Conservation (phyloP, 1,140 invertebrate species). For the Maconellicoccus hirsutus region DNA sequence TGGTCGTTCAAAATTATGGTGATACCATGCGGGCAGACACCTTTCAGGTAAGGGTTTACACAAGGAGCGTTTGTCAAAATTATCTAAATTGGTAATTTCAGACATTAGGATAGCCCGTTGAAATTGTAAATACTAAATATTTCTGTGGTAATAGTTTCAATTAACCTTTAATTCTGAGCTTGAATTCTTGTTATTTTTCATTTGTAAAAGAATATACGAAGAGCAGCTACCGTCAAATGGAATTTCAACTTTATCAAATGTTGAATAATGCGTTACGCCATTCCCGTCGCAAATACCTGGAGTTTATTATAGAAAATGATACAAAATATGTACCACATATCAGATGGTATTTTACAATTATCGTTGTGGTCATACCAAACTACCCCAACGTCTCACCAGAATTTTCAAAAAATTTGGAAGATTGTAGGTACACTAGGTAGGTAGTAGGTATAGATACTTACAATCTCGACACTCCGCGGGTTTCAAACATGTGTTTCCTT, state of each 20-base stretch:
- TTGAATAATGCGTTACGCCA: conserved; percentile 56
- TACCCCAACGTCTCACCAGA: too few relatives aligned
- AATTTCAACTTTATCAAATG: conserved; percentile 58
- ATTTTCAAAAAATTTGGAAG: too few relatives aligned
- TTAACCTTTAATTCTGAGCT: background rate
- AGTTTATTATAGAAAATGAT: too few relatives aligned
- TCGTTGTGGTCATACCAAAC: too few relatives aligned
- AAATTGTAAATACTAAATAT: too few relatives aligned
- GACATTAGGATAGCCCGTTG: background rate
- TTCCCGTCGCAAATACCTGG: conserved; percentile 52
- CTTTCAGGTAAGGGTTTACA: background rate
- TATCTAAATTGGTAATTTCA: background rate
- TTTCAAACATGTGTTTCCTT: conserved; percentile 53
- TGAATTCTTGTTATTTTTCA: background rate
- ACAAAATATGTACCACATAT: background rate
- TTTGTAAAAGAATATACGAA: background rate
- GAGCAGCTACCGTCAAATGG: conserved; percentile 62
- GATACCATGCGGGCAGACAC: background rate
- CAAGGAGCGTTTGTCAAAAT: conserved; percentile 3
- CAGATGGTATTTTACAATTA: too few relatives aligned
- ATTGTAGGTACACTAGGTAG: too few relatives aligned
- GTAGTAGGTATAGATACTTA: conserved; percentile 33
- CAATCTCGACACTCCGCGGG: conserved; percentile 63
- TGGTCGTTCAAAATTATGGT: background rate
- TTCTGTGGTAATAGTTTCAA: too few relatives aligned